Percentiles rank a stretch among this genome's conserved stretches.
Conservation (phyloP, 2,113 vertebrate species). For the Epinephelus lanceolatus region DNA sequence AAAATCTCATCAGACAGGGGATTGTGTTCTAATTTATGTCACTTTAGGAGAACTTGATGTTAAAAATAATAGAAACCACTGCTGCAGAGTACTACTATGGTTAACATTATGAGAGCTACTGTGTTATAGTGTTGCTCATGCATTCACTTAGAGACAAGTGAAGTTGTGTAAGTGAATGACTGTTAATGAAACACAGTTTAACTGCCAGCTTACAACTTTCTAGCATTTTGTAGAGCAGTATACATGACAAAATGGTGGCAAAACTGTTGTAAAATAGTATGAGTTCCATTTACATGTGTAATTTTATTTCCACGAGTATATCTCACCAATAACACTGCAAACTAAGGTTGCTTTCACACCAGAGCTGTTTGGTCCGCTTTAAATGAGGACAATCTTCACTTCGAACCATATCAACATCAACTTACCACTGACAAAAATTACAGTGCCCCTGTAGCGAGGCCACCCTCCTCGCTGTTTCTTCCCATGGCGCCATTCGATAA, state of each 20-base stretch:
- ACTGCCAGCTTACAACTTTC: no score
- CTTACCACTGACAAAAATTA: slow-evolving; percentile 18
- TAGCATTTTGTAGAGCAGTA: background rate
- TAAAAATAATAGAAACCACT: no score
- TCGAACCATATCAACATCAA: background rate
- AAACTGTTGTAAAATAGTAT: background rate
- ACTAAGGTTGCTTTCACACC: background rate
- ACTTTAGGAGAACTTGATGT: no score
- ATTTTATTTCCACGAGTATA: background rate
- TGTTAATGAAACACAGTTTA: no score
- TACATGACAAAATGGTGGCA: background rate
- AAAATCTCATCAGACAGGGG: no score
- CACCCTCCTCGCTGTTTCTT: slow-evolving; percentile 17
- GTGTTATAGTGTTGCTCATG: no score
- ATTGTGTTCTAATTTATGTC: no score
- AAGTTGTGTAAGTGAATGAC: no score
- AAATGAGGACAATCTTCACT: background rate
- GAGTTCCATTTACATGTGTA: background rate
- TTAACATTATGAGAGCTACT: no score
- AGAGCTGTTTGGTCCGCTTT: background rate
- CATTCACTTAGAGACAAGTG: no score
- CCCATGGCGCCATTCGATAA: slow-evolving; percentile 15
- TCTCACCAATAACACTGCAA: background rate
- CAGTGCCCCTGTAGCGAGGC: slow-evolving; percentile 15
- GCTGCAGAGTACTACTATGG: no score